phyloP scores from a whole-genome alignment of 2,888 invertebrate species.

The Diplolepis rosae region DNA sequence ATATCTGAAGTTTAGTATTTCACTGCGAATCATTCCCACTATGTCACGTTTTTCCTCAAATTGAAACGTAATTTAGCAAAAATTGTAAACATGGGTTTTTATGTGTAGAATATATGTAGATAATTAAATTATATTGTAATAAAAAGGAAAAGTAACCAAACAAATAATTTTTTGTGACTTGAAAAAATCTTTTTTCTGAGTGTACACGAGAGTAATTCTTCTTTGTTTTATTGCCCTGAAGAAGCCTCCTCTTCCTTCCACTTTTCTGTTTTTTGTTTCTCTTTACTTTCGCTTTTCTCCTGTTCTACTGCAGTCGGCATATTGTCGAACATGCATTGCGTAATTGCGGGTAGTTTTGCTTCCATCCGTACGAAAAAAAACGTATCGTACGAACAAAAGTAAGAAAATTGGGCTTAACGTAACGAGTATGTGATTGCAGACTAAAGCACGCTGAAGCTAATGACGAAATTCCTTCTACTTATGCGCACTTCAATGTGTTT shows the following conservation, averaged over 20 bases:
- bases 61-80: too few relatives aligned
- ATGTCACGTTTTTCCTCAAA: too few relatives aligned
- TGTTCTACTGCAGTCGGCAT: constrained; percentile 42
- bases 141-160: too few relatives aligned
- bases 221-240: constrained; percentile 35
- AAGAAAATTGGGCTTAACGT: constrained; percentile 58
- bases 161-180: too few relatives aligned
- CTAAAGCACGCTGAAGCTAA: constrained; percentile 46
- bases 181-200: too few relatives aligned
- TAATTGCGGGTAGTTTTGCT: constrained; percentile 55
- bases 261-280: constrained; percentile 32
- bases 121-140: too few relatives aligned
- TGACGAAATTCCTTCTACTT: constrained; percentile 39
- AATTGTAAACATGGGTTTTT: too few relatives aligned
- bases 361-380: constrained; percentile 38
- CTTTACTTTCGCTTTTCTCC: constrained; percentile 39
- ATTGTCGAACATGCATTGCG: constrained; percentile 36
- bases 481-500: not conserved
- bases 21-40: too few relatives aligned
- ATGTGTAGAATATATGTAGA: too few relatives aligned
- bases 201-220: constrained; percentile 37
- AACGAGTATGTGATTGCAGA: constrained; percentile 55
- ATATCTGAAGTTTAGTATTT: too few relatives aligned
- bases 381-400: constrained; percentile 51
- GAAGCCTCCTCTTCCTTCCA: constrained; percentile 1